A percentile compares a stretch with the other conserved stretches of the same genome.
phyloP scores from a whole-genome alignment of 2,888 invertebrate species.

The Drosophila merina region DNA sequence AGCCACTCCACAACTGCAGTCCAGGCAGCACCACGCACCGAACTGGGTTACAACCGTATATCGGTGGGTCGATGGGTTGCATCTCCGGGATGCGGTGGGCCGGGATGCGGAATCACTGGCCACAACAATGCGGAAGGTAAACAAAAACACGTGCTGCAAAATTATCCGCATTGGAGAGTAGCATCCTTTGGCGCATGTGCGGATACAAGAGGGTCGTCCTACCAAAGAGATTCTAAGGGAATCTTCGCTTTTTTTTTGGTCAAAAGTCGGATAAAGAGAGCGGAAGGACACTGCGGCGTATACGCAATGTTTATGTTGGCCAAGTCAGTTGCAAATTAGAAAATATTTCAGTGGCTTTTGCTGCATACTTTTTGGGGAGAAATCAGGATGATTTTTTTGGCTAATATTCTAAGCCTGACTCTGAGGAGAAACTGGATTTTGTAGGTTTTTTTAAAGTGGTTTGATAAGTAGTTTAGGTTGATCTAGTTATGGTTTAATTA shows the following conservation, averaged over 20 bases:
- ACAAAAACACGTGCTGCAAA: constrained; percentile 71
- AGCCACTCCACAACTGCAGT: constrained; percentile 35
- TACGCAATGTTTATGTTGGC: constrained; percentile 29
- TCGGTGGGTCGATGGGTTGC: constrained; percentile 47
- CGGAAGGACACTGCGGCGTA: constrained; percentile 33
- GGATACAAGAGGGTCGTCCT: constrained; percentile 46
- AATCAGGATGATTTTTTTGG: not conserved
- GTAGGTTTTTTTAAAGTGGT: not conserved
- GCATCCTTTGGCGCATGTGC: constrained; percentile 41
- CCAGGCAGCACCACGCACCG: constrained; percentile 28
- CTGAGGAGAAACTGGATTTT: no score
- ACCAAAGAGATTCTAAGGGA: constrained; percentile 25
- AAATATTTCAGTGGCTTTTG: not conserved
- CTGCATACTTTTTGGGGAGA: not conserved
- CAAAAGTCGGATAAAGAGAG: constrained; percentile 32
- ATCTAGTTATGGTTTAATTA: not conserved
- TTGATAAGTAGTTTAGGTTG: not conserved
- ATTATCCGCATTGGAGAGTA: constrained; percentile 56
- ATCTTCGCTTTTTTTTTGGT: not conserved
- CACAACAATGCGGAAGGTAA: constrained; percentile 71
- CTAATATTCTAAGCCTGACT: no score
- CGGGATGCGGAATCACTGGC: constrained; percentile 41
- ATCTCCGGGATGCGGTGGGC: constrained; percentile 43
- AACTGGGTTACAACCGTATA: constrained; percentile 41
- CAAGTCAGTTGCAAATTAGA: constrained; percentile 5